Conservation (phyloP, 2,888 invertebrate genomes). For the Diplazon laetatorius region DNA sequence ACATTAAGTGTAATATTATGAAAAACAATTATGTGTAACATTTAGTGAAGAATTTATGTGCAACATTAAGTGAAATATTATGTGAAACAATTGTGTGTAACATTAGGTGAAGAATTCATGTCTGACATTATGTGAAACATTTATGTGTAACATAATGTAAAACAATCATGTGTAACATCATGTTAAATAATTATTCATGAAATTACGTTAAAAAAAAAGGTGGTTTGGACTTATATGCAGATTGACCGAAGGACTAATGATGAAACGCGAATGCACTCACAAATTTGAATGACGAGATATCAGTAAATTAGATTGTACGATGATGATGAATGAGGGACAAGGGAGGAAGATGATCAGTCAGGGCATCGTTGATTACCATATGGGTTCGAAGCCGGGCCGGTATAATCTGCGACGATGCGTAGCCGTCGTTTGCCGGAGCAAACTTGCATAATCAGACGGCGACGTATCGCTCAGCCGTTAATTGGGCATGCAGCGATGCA, state of each 20-base stretch:
- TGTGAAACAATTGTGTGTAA: too few species aligned
- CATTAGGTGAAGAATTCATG: too few species aligned
- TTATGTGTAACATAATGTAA: too few species aligned
- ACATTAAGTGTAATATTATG: too few species aligned
- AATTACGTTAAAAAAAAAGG: too few species aligned
- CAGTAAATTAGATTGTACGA: neutral
- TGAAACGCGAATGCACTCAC: neutral
- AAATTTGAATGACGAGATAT: constrained; percentile 4
- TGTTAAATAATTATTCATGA: too few species aligned
- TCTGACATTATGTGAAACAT: too few species aligned
- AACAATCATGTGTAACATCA: too few species aligned
- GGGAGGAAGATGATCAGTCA: constrained; percentile 10
- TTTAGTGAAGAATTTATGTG: too few species aligned
- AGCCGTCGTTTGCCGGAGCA: neutral
- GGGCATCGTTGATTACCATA: constrained; percentile 1
- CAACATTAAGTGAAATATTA: too few species aligned
- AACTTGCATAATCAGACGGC: constrained; percentile 69
- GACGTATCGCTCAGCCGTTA: constrained; percentile 71
- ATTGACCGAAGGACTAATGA: neutral
- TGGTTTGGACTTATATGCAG: too few species aligned
- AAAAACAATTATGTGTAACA: too few species aligned
- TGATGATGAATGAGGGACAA: neutral
- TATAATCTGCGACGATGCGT: constrained; percentile 43
- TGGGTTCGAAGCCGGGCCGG: neutral
- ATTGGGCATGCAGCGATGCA: constrained; percentile 67